These are phyloP conservation scores for Montipora cactus DNA, from an alignment of 64 coral and sea anemone genomes.

Conservation along the genomic window DNA sequence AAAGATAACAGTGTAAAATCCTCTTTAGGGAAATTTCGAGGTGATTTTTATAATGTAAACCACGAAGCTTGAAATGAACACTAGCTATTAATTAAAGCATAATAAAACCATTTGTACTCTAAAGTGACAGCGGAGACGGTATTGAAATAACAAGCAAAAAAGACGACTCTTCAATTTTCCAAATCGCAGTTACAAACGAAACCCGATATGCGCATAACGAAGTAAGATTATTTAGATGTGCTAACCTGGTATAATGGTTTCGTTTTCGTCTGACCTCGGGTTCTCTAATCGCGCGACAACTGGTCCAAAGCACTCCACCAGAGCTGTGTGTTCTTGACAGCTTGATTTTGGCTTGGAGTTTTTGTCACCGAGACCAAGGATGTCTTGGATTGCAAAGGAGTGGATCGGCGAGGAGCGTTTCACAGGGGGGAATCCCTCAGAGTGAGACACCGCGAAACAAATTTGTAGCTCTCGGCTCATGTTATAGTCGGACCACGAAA, in stretches of 20 bases:
- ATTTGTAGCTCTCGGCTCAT: slow-evolving; percentile 78
- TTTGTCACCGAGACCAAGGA: slow-evolving; percentile 82
- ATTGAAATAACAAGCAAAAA: background rate
- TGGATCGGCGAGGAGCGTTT: slow-evolving; percentile 90
- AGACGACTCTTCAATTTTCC: background rate
- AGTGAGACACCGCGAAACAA: slow-evolving; percentile 75
- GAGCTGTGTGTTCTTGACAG: background rate
- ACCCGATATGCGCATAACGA: slow-evolving; percentile 30
- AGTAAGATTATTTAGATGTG: background rate
- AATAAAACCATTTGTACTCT: slow-evolving; percentile 81
- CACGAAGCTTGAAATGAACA: slow-evolving; percentile 78
- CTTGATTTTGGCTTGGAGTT: slow-evolving; percentile 50
- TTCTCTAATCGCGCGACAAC: background rate
- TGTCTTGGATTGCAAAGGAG: slow-evolving; percentile 96
- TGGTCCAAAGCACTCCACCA: slow-evolving; percentile 10
- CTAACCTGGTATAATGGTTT: slow-evolving; percentile 7
- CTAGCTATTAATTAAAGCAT: slow-evolving; percentile 91
- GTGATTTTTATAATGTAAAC: background rate
- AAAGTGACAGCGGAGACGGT: background rate
- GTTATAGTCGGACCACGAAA: background rate
- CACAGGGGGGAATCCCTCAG: slow-evolving; percentile 69
- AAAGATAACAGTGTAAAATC: slow-evolving; percentile 24
- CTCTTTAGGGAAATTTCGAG: background rate
- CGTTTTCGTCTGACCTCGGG: background rate
- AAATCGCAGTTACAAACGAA: slow-evolving; percentile 47